Evolutionary conservation across 2,113 vertebrate genomes (phyloP).

Genomic region (Laticauda laticaudata): DNA sequence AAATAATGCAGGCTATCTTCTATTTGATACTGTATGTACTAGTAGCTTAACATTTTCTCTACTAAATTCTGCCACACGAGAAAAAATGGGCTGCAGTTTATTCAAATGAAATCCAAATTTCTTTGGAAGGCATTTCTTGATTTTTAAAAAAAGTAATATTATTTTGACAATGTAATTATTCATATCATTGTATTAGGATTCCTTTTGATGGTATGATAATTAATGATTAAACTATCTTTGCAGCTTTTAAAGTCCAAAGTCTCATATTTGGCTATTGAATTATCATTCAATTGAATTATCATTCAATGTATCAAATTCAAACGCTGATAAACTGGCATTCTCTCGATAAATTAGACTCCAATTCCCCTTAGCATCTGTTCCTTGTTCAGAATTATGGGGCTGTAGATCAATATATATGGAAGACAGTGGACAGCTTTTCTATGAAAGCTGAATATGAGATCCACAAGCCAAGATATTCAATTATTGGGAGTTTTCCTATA

Average conservation of each 20-base stretch:
- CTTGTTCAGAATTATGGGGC: background rate
- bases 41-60: background rate
- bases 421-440: background rate
- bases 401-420: background rate
- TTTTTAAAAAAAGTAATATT: background rate
- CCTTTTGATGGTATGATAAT: background rate
- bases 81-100: background rate
- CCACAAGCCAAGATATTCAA: background rate
- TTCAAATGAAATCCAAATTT: background rate
- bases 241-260: background rate
- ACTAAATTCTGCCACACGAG: fast-evolving
- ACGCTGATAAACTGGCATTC: background rate
- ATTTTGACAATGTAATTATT: background rate
- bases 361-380: background rate
- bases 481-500: background rate
- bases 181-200: background rate
- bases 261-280: background rate
- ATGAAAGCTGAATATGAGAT: background rate
- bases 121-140: background rate
- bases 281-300: background rate
- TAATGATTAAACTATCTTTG: background rate
- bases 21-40: background rate
- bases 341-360: background rate
- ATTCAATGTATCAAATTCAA: background rate
- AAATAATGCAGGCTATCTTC: conserved; percentile 23